These are phyloP conservation scores for Mustelus asterias DNA, from an alignment of 2,113 vertebrate genomes.

Conservation along the genomic window DNA sequence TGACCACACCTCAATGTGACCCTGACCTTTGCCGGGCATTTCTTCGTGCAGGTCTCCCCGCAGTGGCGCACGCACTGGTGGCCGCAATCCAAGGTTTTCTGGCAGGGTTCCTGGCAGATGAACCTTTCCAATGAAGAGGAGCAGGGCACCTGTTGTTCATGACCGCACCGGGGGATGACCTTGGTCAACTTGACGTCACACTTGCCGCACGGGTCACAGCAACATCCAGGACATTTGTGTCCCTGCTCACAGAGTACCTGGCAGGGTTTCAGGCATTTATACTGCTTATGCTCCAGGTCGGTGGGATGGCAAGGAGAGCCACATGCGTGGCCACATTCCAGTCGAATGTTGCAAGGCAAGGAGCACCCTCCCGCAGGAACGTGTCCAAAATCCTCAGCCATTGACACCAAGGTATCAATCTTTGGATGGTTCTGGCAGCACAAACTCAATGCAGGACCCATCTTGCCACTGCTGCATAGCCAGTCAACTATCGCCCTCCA, in stretches of 20 bases:
- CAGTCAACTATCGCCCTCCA: slow-evolving; percentile 42
- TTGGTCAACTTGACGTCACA: slow-evolving; percentile 43
- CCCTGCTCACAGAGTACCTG: slow-evolving; percentile 37
- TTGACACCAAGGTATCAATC: slow-evolving; percentile 39
- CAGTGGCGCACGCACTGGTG: slow-evolving; percentile 42
- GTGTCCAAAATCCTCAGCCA: slow-evolving; percentile 39
- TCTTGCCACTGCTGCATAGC: slow-evolving; percentile 37
- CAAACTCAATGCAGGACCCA: slow-evolving; percentile 40
- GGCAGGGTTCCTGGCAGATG: slow-evolving; percentile 41
- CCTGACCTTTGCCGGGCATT: slow-evolving; percentile 28
- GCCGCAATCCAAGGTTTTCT: slow-evolving; percentile 39
- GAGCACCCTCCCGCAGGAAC: slow-evolving; percentile 45
- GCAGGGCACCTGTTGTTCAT: slow-evolving; percentile 44
- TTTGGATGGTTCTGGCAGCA: slow-evolving; percentile 46
- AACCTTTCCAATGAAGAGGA: slow-evolving; percentile 12
- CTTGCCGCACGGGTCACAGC: slow-evolving; percentile 38
- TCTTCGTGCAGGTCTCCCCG: slow-evolving; percentile 39
- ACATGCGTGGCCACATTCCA: slow-evolving; percentile 46
- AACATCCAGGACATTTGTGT: slow-evolving; percentile 43
- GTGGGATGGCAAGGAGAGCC: slow-evolving; percentile 43
- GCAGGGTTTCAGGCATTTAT: slow-evolving; percentile 41
- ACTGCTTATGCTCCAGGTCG: slow-evolving; percentile 41
- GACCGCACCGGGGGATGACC: slow-evolving; percentile 44
- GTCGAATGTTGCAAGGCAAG: slow-evolving; percentile 42
- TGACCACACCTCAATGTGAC: slow-evolving; percentile 41